A percentile compares a stretch with the other conserved stretches of the same genome.
phyloP scores from a whole-genome alignment of 1,140 invertebrate genomes.

The Zaprionus kolodkinae region DNA sequence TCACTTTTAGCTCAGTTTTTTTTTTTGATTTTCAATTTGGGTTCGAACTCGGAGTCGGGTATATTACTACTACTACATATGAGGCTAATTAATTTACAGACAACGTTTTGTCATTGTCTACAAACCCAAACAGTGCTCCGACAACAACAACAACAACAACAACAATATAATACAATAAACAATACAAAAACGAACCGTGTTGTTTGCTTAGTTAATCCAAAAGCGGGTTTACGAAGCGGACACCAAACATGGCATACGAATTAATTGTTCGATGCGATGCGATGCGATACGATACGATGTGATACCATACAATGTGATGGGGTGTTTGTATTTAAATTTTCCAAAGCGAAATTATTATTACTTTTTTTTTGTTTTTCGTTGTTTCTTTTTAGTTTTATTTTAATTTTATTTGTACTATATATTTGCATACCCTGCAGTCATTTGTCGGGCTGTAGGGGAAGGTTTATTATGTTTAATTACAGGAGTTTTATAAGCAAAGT shows the following conservation, averaged over 20 bases:
- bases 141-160: constrained; percentile 8
- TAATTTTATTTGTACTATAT: not conserved
- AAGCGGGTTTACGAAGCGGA: constrained; percentile 71
- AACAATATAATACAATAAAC: constrained; percentile 8
- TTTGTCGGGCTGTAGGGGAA: not conserved
- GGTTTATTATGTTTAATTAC: no score
- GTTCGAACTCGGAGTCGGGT: constrained; percentile 4
- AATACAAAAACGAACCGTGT: constrained; percentile 26
- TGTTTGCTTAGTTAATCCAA: constrained; percentile 71
- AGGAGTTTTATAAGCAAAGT: no score
- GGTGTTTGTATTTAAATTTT: constrained; percentile 70
- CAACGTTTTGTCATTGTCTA: constrained; percentile 37
- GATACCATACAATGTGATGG: not conserved
- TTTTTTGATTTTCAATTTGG: constrained; percentile 11
- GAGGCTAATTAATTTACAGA: constrained; percentile 44
- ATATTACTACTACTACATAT: not conserved
- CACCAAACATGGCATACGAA: constrained; percentile 74
- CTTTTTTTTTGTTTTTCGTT: not conserved
- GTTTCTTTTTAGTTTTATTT: not conserved
- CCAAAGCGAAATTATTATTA: constrained; percentile 41
- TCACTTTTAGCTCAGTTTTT: constrained; percentile 12
- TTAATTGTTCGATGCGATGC: constrained; percentile 57
- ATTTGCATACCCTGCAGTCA: constrained; percentile 1
- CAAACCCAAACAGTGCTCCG: constrained; percentile 36
- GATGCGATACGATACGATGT: constrained; percentile 10